Base-by-base conservation (phyloP, 2,113 vertebrate genomes). In the Phyllostomus discolor region DNA sequence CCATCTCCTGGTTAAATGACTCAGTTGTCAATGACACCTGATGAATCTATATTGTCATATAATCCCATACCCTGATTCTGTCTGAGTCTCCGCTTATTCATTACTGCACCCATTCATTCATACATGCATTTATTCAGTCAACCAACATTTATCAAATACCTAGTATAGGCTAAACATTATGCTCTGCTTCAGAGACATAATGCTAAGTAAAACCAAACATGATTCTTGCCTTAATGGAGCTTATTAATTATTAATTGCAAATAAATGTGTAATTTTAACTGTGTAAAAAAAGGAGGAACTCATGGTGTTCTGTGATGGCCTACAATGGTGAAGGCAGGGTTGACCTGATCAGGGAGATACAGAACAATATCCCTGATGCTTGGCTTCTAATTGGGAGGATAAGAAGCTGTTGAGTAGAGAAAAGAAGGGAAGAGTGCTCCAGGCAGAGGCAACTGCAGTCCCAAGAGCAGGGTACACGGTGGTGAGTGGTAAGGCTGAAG, bases 211-310 rank as follows among this genome's bases (percentile, higher is more conserved):
- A 90, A 84, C 12, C 72, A 75, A 92, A 87, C 2, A 87, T 19
- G 26, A 69, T 62, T 90, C 75, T 70, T 95, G 86, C 26, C 86
- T 94, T 97, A 50, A 12, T 19, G 38, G 50, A 72, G 17, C 54
- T 64, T 83, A 87, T 48, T 87, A 76, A 83, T 66, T 95, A 64
- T 67, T 91, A 69, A 38, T 70, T 88, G 14, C 20, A 95, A 91
- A 5, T 50, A 80, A 83, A 70, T 33, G 24, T 75, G 52, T 12
- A 87, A 83, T 86, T 89, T 90, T 59, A 54, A 90, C 20, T 85
- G 11, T 73, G 17, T 67, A 46, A 85, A 52, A 46, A 57, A 84
- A 88, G 46, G 28, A 80, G 57, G 95, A 91, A 87, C 26, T 43
- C 26, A 50, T 9, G n/a, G 9, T 69, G 15, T 33, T 85, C 43